phyloP scores from a whole-genome alignment of 2,888 invertebrate genomes.

The Pseudoips prasinana region DNA sequence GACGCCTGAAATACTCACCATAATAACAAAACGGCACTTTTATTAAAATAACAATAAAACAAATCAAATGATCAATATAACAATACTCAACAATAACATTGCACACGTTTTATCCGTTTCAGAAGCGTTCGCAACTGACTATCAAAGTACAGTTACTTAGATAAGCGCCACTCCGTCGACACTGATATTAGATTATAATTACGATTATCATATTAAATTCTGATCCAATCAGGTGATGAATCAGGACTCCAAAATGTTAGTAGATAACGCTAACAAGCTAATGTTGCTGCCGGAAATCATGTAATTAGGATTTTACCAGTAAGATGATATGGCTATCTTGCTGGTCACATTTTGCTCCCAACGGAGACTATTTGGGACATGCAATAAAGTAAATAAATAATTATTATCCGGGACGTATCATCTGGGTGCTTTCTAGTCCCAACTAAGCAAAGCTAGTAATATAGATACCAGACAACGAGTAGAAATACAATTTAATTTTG shows the following conservation, averaged over 20 bases:
- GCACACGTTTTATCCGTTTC: constrained; percentile 15
- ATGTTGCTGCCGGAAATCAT: not conserved
- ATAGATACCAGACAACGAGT: too few species aligned
- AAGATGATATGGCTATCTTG: too few species aligned
- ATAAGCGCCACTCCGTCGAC: constrained; percentile 60
- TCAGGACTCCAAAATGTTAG: constrained; percentile 25
- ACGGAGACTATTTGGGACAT: too few species aligned
- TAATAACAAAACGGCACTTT: constrained; percentile 27
- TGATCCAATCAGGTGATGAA: constrained; percentile 42
- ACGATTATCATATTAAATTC: constrained; percentile 44
- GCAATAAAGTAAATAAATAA: too few species aligned
- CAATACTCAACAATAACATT: constrained; percentile 25
- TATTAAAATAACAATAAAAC: constrained; percentile 31
- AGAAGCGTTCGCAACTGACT: constrained; percentile 24
- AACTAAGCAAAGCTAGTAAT: too few species aligned
- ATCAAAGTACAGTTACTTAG: constrained; percentile 23
- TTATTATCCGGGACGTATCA: too few species aligned
- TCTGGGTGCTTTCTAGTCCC: too few species aligned
- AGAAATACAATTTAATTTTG: too few species aligned
- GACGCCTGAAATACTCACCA: constrained; percentile 29
- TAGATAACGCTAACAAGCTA: constrained; percentile 3
- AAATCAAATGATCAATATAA: too few species aligned
- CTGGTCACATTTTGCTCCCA: too few species aligned
- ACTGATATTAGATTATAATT: constrained; percentile 57
- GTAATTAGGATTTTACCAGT: not conserved